These are phyloP conservation scores for Scolanthus callimorphus DNA, from an alignment of 92 coral and sea anemone species.

Conservation along the genomic window DNA sequence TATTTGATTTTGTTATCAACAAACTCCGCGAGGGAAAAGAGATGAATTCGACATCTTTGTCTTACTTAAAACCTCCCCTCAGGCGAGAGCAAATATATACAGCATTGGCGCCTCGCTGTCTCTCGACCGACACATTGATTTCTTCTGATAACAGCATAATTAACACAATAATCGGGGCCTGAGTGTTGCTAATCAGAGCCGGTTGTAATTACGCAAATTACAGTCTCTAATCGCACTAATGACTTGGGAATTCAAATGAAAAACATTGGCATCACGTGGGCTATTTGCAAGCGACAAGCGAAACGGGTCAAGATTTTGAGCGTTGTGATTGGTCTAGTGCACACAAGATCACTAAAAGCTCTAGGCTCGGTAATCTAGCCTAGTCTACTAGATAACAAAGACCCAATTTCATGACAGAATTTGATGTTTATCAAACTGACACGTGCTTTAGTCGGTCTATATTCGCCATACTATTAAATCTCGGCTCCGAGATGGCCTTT, in stretches of 20 bases:
- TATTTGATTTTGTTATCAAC: conserved; percentile 95
- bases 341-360: conserved; percentile 14
- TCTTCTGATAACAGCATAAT: conserved; percentile 88
- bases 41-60: conserved; percentile 61
- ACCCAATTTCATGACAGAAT: conserved; percentile 80
- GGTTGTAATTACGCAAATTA: conserved; percentile 95
- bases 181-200: conserved; percentile 98
- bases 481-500: conserved; percentile 58
- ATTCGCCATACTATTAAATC: conserved; percentile 76
- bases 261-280: conserved; percentile 89
- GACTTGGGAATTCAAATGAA: conserved; percentile 87
- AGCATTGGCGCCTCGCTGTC: conserved; percentile 87
- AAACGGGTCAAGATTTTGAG: conserved; percentile 50
- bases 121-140: conserved; percentile 85
- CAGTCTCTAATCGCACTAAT: conserved; percentile 89
- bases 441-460: conserved; percentile 67
- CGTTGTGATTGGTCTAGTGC: conserved; percentile 53
- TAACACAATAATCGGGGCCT: conserved; percentile 96
- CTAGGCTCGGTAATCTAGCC: conserved; percentile 53
- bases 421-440: conserved; percentile 85
- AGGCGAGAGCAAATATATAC: conserved; percentile 84
- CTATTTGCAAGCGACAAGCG: conserved; percentile 44
- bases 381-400: conserved; percentile 72
- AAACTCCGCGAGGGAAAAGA: conserved; percentile 75
- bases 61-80: conserved; percentile 67